Evolutionary conservation across 1,140 invertebrate species (phyloP).

Genomic region (Drosophila orena): DNA sequence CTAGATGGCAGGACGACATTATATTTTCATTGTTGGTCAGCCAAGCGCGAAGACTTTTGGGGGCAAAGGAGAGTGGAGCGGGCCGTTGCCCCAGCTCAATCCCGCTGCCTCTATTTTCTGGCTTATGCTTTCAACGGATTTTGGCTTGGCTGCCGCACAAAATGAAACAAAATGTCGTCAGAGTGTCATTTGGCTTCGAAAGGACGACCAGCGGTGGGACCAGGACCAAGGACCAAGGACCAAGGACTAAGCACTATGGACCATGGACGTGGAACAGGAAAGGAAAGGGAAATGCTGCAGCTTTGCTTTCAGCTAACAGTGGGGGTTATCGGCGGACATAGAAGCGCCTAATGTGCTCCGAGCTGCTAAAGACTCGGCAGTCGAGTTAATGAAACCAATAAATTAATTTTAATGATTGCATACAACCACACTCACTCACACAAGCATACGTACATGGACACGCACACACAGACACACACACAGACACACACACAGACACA

Average conservation of each 20-base stretch:
- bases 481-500: too few relatives aligned
- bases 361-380: constrained; percentile 69
- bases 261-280: neutral
- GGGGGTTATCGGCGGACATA: constrained; percentile 19
- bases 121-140: constrained; percentile 82
- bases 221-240: neutral
- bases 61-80: constrained; percentile 5
- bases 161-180: constrained; percentile 73
- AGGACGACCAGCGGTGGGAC: constrained; percentile 14
- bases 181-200: constrained; percentile 74
- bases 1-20: constrained; percentile 47
- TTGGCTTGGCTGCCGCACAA: constrained; percentile 61
- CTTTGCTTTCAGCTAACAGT: constrained; percentile 17
- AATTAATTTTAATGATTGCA: constrained; percentile 84
- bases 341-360: constrained; percentile 67
- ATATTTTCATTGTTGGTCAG: constrained; percentile 81
- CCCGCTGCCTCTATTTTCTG: constrained; percentile 50
- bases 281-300: constrained; percentile 40
- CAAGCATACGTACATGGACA: constrained; percentile 16
- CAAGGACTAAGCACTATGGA: neutral
- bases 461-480: constrained; percentile 4
- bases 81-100: constrained; percentile 11
- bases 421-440: constrained; percentile 45
- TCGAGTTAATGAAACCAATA: constrained; percentile 84
- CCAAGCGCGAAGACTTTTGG: constrained; percentile 73